Conservation (phyloP, 2,797 vertebrate species). For the Falco biarmicus region DNA sequence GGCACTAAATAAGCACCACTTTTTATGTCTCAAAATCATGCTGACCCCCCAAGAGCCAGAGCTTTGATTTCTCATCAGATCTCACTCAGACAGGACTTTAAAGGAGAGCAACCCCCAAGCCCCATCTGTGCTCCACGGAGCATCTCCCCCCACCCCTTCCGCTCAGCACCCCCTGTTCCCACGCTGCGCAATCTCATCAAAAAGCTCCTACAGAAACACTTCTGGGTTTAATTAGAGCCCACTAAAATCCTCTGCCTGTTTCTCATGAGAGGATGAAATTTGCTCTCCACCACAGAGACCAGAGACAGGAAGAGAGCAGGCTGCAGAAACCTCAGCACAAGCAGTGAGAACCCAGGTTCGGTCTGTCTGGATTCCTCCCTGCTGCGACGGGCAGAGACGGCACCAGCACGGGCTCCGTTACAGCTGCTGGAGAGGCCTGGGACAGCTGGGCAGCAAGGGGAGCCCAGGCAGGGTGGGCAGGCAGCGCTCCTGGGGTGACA, state of each 20-base stretch:
- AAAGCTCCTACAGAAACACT: neutral
- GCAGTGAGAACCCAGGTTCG: fast-evolving
- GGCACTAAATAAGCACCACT: neutral
- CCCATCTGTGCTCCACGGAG: neutral
- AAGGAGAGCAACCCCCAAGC: neutral
- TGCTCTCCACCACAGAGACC: neutral
- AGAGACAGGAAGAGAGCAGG: neutral
- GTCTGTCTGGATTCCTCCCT: neutral
- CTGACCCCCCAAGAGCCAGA: neutral
- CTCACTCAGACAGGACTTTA: neutral
- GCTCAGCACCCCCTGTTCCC: neutral
- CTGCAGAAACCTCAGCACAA: neutral
- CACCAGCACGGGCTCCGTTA: neutral
- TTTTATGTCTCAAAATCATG: neutral
- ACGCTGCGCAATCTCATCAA: neutral
- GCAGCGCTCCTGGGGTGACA: neutral
- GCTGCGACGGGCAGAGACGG: neutral
- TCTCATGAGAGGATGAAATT: neutral
- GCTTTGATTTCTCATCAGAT: conserved; percentile 2
- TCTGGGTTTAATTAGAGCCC: neutral
- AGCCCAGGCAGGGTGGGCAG: neutral
- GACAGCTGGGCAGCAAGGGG: neutral
- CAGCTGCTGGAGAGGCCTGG: neutral
- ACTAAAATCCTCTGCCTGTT: neutral
- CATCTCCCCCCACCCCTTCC: neutral